Percentiles rank a stretch among this genome's conserved stretches.
phyloP scores from a whole-genome alignment of 1,140 invertebrate genomes.

The Druon quercuslanigerum region DNA sequence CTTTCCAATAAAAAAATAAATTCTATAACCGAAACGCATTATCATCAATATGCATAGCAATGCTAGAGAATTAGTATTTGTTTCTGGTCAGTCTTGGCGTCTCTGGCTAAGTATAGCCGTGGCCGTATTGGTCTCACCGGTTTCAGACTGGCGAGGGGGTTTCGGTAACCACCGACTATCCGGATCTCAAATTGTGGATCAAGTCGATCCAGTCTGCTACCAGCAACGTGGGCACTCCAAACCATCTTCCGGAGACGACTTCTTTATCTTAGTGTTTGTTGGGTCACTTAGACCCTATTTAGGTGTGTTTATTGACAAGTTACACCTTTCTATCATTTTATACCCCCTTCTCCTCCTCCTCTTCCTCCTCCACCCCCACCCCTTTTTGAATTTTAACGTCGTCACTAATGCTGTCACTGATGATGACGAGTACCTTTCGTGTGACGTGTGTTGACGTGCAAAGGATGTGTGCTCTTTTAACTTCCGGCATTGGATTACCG shows the following conservation, averaged over 20 bases:
- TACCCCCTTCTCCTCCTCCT: background rate
- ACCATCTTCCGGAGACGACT: conserved; percentile 41
- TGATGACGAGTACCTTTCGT: background rate
- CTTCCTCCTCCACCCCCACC: background rate
- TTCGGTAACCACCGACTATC: conserved; percentile 58
- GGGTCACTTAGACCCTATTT: conserved; percentile 32
- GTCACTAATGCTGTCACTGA: background rate
- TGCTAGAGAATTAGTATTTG: conserved; percentile 54
- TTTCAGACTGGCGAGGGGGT: conserved; percentile 50
- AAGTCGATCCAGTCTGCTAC: conserved; percentile 62
- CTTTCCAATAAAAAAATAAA: too few species aligned
- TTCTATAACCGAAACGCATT: too few species aligned
- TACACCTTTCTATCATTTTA: background rate
- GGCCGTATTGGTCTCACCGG: conserved; percentile 69
- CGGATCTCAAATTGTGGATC: conserved; percentile 49
- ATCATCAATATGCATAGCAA: conserved; percentile 30
- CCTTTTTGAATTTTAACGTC: background rate
- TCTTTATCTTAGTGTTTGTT: conserved; percentile 30
- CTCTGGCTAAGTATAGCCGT: conserved; percentile 73
- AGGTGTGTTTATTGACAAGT: conserved; percentile 44
- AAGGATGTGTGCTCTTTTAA: background rate
- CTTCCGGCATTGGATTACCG: conserved; percentile 7
- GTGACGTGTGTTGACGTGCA: conserved; percentile 10
- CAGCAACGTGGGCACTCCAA: conserved; percentile 55
- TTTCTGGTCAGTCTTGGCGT: conserved; percentile 66